Evolutionary conservation across 1,140 invertebrate genomes (phyloP), one percentile per base, ranked within the genome.

Genomic region (Drosophila malerkotliana): DNA sequence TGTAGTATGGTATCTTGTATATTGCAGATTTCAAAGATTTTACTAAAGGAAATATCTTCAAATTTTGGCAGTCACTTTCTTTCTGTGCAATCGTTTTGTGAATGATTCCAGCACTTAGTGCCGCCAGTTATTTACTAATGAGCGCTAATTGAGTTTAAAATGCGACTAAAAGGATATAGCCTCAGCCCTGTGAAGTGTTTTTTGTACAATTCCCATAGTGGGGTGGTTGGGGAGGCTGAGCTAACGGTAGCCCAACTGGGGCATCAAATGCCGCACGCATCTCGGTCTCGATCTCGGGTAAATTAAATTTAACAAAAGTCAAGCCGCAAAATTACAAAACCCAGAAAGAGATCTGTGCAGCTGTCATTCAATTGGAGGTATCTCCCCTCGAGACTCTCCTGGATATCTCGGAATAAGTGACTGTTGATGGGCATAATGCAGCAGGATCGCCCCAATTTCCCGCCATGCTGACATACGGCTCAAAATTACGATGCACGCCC

Each of bases 111-210:
- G 79, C 52, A 61, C 47, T 57, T 56, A 59, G 61, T 45, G 52
- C 58, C 49, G 54, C 44, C 68, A 85, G 81, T 83, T 88, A 88
- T 88, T 88, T 79, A 56, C 76, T 88, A 88, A 88, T 88, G 83
- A 88, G 58, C 57, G 64, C 83, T 83, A 88, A 88, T 88, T 88
- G 83, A 79, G 79, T 88, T 88, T 82, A 68, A 88, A 88, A 88
- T 88, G 83, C 76, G 51, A 32, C 72, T 77, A 79, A 87, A 83
- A 73, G 76, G 61, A 81, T 77, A 69, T 79, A 88, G 67, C 72
- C 47, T 73, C 60, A 15, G 64, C 7, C 51, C 54, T 47, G 18
- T 30, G 34, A 7, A 14, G 26, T 14, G 24, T 15, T 34, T 53
- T 64, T 64, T 41, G 15, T 37, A 10, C 10, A 12, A 37, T 28